phyloP scores from a whole-genome alignment of 2,888 invertebrate genomes.

The Lamellibrachia columna region DNA sequence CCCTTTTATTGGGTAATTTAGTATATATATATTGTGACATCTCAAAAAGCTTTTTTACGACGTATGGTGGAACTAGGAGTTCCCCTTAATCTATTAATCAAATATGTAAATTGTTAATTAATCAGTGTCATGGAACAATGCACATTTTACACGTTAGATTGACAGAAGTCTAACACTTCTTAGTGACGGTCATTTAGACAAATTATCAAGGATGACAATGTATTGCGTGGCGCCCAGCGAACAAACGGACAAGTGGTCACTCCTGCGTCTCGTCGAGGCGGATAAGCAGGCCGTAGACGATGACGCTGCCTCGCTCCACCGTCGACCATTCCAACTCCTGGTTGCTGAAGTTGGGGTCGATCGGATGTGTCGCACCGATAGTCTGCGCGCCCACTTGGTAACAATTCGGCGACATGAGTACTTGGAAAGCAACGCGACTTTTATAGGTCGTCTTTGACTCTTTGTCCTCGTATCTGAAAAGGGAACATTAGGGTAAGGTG shows the following conservation, averaged over 20 bases:
- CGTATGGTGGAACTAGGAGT: no score
- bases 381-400: slow-evolving; percentile 20
- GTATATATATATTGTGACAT: slow-evolving; percentile 7
- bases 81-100: no score
- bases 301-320: not conserved
- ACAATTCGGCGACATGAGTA: slow-evolving; percentile 21
- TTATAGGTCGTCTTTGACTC: not conserved
- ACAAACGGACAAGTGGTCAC: not conserved
- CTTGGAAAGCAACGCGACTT: not conserved
- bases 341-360: slow-evolving; percentile 19
- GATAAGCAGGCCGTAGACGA: slow-evolving; percentile 24
- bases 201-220: no score
- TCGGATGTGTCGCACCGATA: not conserved
- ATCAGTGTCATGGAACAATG: no score
- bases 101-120: no score
- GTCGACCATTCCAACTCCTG: slow-evolving; percentile 24
- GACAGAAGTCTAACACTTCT: no score
- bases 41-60: no score
- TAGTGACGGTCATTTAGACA: no score
- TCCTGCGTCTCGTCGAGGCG: not conserved
- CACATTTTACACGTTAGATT: no score
- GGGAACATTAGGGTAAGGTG: not conserved
- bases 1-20: no score
- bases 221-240: no score
- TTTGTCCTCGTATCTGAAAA: not conserved